Evolutionary conservation across 2,888 invertebrate species (phyloP).

Genomic region (Galeruca laticollis): DNA sequence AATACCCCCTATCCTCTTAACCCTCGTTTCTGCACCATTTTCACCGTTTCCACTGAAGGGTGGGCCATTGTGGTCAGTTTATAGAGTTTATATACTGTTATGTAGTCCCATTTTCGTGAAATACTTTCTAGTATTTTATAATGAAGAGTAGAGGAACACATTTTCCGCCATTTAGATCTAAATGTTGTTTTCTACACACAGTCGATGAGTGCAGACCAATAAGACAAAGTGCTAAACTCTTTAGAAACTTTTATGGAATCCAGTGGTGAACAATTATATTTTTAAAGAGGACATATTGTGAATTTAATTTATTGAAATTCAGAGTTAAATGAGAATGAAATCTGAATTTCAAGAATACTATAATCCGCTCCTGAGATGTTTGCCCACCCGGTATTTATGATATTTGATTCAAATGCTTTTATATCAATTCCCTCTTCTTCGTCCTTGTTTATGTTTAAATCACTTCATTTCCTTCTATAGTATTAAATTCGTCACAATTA

Average conservation of each 20-base stretch:
- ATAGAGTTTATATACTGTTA: constrained; percentile 60
- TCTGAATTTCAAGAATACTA: too few species aligned
- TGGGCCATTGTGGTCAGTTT: constrained; percentile 47
- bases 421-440: too few species aligned
- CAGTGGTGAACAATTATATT: neutral
- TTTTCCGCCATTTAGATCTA: constrained; percentile 54
- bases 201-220: constrained; percentile 62
- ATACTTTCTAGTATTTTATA: constrained; percentile 62
- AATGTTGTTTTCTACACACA: constrained; percentile 58
- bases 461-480: too few species aligned
- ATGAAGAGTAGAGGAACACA: constrained; percentile 60
- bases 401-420: too few species aligned
- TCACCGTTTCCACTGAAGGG: constrained; percentile 21
- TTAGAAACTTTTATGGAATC: constrained; percentile 27
- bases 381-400: too few species aligned
- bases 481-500: too few species aligned
- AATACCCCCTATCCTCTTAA: constrained; percentile 36
- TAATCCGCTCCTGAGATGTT: too few species aligned
- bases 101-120: constrained; percentile 61
- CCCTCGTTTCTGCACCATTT: constrained; percentile 32
- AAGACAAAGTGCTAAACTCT: constrained; percentile 62
- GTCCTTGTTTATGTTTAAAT: too few species aligned
- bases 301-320: too few species aligned
- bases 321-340: too few species aligned
- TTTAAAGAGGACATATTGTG: neutral